These are phyloP conservation scores for Hirtodrosophila cameraria DNA, from an alignment of 2,888 invertebrate genomes.

Conservation along the genomic window DNA sequence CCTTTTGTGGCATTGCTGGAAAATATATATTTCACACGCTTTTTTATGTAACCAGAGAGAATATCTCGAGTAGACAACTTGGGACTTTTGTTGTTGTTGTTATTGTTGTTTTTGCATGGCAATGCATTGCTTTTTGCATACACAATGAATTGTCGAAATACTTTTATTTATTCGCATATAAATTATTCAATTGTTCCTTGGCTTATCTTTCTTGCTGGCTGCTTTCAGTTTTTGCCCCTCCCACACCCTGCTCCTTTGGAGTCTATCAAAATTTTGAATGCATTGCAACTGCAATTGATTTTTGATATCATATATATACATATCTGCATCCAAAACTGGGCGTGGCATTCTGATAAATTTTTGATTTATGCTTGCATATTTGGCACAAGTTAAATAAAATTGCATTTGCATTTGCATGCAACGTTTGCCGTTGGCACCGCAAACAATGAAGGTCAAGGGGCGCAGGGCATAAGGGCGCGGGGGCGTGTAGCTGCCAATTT, in stretches of 20 bases:
- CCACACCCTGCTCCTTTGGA: constrained; percentile 23
- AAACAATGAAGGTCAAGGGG: constrained; percentile 4
- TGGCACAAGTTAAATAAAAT: constrained; percentile 53
- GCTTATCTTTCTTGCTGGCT: constrained; percentile 60
- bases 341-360: constrained; percentile 54
- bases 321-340: constrained; percentile 32
- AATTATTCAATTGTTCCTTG: constrained; percentile 75
- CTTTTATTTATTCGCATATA: constrained; percentile 79
- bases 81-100: constrained; percentile 26
- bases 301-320: constrained; percentile 41
- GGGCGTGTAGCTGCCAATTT: constrained; percentile 24
- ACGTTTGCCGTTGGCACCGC: not conserved
- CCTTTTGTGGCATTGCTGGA: constrained; percentile 66
- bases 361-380: constrained; percentile 66
- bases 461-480: not conserved
- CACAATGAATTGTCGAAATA: constrained; percentile 61
- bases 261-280: constrained; percentile 68
- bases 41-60: constrained; percentile 25
- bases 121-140: constrained; percentile 41
- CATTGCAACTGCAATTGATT: constrained; percentile 70
- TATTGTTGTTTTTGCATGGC: constrained; percentile 13
- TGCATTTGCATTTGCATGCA: constrained; percentile 33
- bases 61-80: constrained; percentile 29
- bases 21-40: constrained; percentile 73
- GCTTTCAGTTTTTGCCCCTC: constrained; percentile 13